Base-by-base conservation (phyloP, 2,888 invertebrate species). In the Lathronympha strigana region DNA sequence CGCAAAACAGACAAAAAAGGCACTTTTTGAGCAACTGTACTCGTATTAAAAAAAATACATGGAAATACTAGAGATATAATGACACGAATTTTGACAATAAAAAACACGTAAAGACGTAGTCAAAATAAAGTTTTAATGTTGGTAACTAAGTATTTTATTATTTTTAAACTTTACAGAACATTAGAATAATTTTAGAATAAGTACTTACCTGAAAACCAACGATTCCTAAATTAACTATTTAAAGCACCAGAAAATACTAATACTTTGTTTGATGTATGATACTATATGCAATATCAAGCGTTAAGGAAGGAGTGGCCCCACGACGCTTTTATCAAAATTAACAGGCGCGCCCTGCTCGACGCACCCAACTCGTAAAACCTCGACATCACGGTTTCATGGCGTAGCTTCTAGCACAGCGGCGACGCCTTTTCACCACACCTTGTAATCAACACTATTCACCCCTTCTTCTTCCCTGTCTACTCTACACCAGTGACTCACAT, bases 241-340 rank as follows among this genome's bases (percentile, higher is more conserved):
- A n/a, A n/a, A n/a, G n/a, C 13, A 36, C 3, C 36, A 36, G 36
- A 2, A 38, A 6, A 23, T 23, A 31, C 19, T 17, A 11, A 51
- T 33, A 50, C 9, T 5, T 31, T 17, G 2, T 57, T 43, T 31
- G 28, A 28, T 57, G 28, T 43, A 57, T 4, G 13, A 6, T 13
- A 36, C n/a, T 57, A 40, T 19, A n/a, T 31, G 81, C 79, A 83
- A 79, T 75, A 76, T 77, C 72, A 73, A 71, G 73, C 75, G 72
- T 68, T 60, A 47, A 71, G 73, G 72, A 76, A 84, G 90, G 91
- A 76, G 90, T 85, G 91, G 88, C 85, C 86, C 85, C 81, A 79
- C 84, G 86, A 87, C 79, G 92, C 92, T 92, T 92, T 92, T 91
- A 92, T 89, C 90, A 83, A 91, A 92, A 92, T 92, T 89, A 89